Base-by-base conservation (phyloP, 2,797 vertebrate genomes). In the Rhinophrynus dorsalis region DNA sequence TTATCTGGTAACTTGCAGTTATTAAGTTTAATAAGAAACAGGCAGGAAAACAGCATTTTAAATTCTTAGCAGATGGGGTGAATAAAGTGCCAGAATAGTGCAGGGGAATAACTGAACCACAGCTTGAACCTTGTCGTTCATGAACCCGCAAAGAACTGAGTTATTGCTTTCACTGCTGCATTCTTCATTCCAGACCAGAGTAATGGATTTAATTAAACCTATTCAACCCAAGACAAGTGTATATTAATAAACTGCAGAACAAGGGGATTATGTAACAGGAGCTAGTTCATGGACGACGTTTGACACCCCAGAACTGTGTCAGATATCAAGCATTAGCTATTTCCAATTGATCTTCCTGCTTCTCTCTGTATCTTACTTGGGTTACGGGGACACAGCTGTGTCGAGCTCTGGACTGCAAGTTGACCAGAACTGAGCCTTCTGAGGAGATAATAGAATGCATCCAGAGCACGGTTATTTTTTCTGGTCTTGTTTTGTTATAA, bases 201-300 rank as follows among this genome's bases (percentile, higher is more conserved):
- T 24, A 33, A 57, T 37, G n/a, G 38, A 6, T 57, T 67, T 57
- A 24, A 56, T 67, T 56, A 67, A 18, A 33, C n/a, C 21, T 6
- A 26, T 30, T 42, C 7, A 15, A 12, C 6, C 24, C 11, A 29
- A 42, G 33, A 32, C 48, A 52, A 54, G 13, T 54, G 10, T 26
- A 21, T 15, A 20, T 12, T 60, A 8, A 32, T n/a, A n/a, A n/a
- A n/a, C n/a, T n/a, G n/a, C n/a, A n/a, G n/a, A n/a, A n/a, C n/a
- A n/a, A n/a, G n/a, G n/a, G n/a, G n/a, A n/a, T n/a, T n/a, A n/a
- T n/a, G n/a, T n/a, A n/a, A n/a, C n/a, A n/a, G n/a, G n/a, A n/a
- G n/a, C n/a, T n/a, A n/a, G n/a, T n/a, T n/a, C n/a, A n/a, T n/a
- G n/a, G n/a, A n/a, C n/a, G n/a, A n/a, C n/a, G n/a, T n/a, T n/a